Percentiles rank a stretch among this genome's conserved stretches.
Evolutionary conservation across 2,888 invertebrate genomes (phyloP).

Genomic region (Aricia artaxerxes): DNA sequence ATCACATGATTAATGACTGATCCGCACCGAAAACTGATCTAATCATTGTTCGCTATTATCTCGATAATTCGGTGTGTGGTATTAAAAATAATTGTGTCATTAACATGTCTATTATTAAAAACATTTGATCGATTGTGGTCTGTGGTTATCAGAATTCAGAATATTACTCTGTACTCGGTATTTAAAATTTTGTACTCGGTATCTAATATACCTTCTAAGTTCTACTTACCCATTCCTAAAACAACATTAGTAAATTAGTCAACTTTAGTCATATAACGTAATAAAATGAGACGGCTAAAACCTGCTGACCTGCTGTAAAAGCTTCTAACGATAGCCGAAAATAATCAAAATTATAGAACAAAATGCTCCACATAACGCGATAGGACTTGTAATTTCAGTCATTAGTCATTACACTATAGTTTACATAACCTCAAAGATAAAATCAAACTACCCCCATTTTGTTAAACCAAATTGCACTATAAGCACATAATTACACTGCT

Average conservation of each 20-base stretch:
- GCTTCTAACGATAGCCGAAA: too few species aligned
- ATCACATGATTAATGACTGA: conserved; percentile 59
- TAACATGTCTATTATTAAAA: conserved; percentile 5
- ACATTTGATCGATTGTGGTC: neutral
- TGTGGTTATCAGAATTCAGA: too few species aligned
- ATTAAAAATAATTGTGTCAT: conserved; percentile 18
- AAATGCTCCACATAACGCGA: neutral
- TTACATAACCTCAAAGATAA: conserved; percentile 34
- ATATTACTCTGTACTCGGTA: neutral
- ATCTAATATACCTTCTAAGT: too few species aligned
- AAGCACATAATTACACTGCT: conserved; percentile 57
- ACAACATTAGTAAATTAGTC: too few species aligned
- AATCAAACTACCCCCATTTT: conserved; percentile 6
- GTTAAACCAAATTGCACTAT: conserved; percentile 27
- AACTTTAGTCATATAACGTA: too few species aligned
- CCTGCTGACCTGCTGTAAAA: too few species aligned
- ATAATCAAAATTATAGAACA: neutral
- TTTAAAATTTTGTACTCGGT: too few species aligned
- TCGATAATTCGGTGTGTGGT: conserved; percentile 23
- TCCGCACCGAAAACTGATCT: conserved; percentile 17
- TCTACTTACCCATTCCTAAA: too few species aligned
- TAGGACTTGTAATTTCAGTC: neutral
- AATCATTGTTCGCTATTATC: conserved; percentile 15
- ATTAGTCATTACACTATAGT: conserved; percentile 10
- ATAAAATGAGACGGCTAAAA: too few species aligned